These are phyloP conservation scores for Oreochromis tanganicae DNA, from an alignment of 2,113 vertebrate genomes.

Conservation along the genomic window DNA sequence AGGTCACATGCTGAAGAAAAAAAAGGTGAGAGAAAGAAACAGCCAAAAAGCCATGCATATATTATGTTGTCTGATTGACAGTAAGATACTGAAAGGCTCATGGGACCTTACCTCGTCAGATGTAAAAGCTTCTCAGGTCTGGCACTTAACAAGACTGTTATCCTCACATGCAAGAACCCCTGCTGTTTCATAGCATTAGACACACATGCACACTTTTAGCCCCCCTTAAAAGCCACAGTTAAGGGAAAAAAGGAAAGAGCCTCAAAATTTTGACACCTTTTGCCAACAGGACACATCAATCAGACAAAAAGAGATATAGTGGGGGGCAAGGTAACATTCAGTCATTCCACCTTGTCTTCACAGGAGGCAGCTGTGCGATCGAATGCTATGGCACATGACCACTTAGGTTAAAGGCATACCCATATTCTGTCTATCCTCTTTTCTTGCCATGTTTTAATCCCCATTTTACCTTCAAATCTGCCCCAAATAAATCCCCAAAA, in stretches of 20 bases:
- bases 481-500: background rate
- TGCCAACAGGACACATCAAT: background rate
- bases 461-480: background rate
- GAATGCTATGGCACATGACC: background rate
- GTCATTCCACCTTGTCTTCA: background rate
- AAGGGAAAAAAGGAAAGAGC: background rate
- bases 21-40: background rate
- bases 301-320: background rate
- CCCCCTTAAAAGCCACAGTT: background rate
- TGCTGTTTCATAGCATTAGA: slow-evolving; percentile 5
- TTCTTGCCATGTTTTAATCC: background rate
- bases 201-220: background rate
- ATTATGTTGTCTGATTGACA: background rate
- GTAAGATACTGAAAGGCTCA: background rate
- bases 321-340: background rate
- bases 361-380: background rate
- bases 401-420: background rate
- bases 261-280: slow-evolving; percentile 13
- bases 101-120: slow-evolving; percentile 16
- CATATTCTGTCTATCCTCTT: background rate
- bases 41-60: background rate
- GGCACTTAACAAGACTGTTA: slow-evolving; percentile 4
- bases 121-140: slow-evolving; percentile 12
- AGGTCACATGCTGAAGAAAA: background rate
- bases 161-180: background rate